Evolutionary conservation across 2,797 vertebrate species (phyloP).

Genomic region (Cichlasoma orientale): DNA sequence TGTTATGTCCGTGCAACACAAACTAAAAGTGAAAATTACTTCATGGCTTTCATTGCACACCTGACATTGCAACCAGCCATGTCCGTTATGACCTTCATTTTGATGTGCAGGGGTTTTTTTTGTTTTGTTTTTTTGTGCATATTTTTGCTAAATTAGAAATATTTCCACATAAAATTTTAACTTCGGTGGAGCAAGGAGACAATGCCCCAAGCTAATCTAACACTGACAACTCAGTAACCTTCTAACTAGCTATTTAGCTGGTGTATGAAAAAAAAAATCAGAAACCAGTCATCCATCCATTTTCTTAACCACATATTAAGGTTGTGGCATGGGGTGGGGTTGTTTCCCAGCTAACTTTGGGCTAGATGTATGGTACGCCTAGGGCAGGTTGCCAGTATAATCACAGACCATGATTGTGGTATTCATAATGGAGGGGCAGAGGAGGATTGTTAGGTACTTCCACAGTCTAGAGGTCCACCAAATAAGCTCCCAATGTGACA

Average conservation of each 20-base stretch:
- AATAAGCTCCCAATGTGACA: background rate
- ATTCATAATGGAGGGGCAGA: background rate
- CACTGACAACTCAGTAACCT: background rate
- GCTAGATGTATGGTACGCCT: too few species aligned
- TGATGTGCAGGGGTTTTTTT: background rate
- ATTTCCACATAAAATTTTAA: background rate
- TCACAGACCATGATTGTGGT: background rate
- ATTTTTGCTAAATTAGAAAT: constrained; percentile 1
- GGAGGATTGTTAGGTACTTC: background rate
- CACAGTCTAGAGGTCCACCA: background rate
- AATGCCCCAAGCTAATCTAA: background rate
- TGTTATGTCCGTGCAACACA: background rate
- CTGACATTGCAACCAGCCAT: background rate
- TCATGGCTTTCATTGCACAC: background rate
- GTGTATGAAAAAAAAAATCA: background rate
- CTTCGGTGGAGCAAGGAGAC: background rate
- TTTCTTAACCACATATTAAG: background rate
- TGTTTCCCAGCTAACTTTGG: background rate
- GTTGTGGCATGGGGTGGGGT: background rate
- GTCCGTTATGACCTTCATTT: background rate
- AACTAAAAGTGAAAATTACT: background rate
- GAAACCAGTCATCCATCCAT: background rate
- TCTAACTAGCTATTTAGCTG: background rate
- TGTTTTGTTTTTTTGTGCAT: background rate
- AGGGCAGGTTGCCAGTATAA: background rate